phyloP scores from a whole-genome alignment of 2,797 vertebrate genomes.

The Synaphobranchus kaupii region DNA sequence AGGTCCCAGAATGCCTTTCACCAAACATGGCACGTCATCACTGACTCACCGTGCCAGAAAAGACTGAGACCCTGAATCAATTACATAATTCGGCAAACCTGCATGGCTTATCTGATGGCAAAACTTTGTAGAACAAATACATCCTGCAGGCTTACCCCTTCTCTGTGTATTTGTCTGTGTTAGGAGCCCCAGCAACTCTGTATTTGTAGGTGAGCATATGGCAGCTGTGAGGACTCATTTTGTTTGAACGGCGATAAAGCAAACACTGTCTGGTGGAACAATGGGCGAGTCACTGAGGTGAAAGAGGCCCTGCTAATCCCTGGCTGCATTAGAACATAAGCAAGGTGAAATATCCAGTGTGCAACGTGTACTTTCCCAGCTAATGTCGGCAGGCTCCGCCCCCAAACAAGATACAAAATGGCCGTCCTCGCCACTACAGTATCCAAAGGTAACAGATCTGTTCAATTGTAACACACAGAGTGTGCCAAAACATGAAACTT shows the following conservation, averaged over 20 bases:
- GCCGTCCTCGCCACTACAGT: not conserved
- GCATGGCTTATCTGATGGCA: not conserved
- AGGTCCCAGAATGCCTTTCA: constrained; percentile 10
- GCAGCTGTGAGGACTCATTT: not conserved
- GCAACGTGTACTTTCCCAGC: not conserved
- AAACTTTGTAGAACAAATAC: not conserved
- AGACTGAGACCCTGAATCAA: not conserved
- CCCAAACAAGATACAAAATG: not conserved
- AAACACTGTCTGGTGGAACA: not conserved
- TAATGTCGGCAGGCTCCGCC: not conserved
- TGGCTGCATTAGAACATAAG: not conserved
- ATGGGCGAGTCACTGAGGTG: not conserved
- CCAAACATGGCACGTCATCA: not conserved
- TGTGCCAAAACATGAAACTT: not conserved
- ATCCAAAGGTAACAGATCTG: not conserved
- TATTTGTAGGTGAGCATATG: not conserved
- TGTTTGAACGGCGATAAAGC: not conserved
- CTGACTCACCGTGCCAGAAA: not conserved
- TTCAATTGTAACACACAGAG: not conserved
- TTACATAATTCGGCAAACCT: not conserved
- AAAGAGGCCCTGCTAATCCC: not conserved
- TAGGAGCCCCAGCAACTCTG: not conserved
- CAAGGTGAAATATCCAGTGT: not conserved
- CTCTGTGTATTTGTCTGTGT: not conserved
- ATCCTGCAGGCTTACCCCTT: not conserved